Conservation (phyloP, 2,888 invertebrate genomes). For the Altica lythri region DNA sequence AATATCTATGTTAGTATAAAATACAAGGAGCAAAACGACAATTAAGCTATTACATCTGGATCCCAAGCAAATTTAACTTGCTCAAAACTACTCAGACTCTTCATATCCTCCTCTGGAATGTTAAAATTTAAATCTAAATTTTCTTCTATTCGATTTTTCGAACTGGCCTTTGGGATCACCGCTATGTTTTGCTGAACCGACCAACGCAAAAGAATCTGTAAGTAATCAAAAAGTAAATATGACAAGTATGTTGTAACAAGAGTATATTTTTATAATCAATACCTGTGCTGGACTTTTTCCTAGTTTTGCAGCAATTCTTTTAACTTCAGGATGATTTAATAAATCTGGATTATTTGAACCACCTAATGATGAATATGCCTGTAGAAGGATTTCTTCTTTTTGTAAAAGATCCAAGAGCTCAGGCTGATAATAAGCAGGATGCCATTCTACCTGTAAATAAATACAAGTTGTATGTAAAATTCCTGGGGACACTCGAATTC, state of each 20-base stretch:
- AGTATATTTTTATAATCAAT: conserved; percentile 28
- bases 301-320: conserved; percentile 63
- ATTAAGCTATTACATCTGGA: conserved; percentile 57
- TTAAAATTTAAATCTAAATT: conserved; percentile 66
- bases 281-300: conserved; percentile 66
- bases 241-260: background rate
- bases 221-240: background rate
- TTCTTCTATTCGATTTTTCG: conserved; percentile 62
- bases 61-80: conserved; percentile 64
- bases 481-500: no score
- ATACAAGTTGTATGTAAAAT: no score
- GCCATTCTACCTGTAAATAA: conserved; percentile 77
- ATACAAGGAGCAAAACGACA: background rate
- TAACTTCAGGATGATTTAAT: conserved; percentile 64
- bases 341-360: conserved; percentile 62
- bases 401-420: conserved; percentile 68
- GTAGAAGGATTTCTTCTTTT: conserved; percentile 69
- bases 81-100: conserved; percentile 47
- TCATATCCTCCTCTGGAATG: conserved; percentile 62
- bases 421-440: conserved; percentile 72
- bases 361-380: conserved; percentile 81
- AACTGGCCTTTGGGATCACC: conserved; percentile 69
- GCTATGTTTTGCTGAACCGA: conserved; percentile 73
- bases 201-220: conserved; percentile 71
- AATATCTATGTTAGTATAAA: conserved; percentile 17